phyloP scores from a whole-genome alignment of 2,888 invertebrate species.

The Pemphredon lugubris region DNA sequence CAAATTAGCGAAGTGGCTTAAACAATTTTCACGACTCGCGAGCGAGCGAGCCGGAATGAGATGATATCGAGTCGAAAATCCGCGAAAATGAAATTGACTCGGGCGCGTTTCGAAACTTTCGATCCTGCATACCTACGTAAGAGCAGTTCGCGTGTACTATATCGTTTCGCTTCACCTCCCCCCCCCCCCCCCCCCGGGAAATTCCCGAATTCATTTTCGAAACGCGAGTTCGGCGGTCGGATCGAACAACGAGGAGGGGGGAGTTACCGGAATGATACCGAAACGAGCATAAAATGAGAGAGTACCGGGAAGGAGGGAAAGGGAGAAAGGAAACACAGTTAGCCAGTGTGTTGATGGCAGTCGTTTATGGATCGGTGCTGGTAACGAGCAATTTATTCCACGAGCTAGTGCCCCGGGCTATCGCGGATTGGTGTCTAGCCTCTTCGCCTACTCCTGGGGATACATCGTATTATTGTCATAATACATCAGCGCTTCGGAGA shows the following conservation, averaged over 20 bases:
- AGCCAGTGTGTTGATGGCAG: slow-evolving; percentile 29
- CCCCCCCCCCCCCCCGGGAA: too few species aligned
- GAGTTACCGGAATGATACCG: too few species aligned
- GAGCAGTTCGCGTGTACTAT: too few species aligned
- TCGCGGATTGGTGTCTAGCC: slow-evolving; percentile 31
- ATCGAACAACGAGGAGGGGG: neutral
- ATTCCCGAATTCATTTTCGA: slow-evolving; percentile 2
- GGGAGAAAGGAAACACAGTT: slow-evolving; percentile 7
- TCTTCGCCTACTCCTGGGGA: slow-evolving; percentile 2
- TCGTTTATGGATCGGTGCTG: slow-evolving; percentile 41
- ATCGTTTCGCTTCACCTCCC: too few species aligned
- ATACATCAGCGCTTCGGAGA: slow-evolving; percentile 23
- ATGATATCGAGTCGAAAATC: too few species aligned
- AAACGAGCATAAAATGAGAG: too few species aligned
- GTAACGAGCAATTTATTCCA: slow-evolving; percentile 50
- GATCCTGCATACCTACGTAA: too few species aligned
- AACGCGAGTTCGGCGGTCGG: neutral
- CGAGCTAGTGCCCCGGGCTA: slow-evolving; percentile 28
- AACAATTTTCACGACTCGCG: too few species aligned
- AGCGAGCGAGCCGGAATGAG: too few species aligned
- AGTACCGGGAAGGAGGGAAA: neutral
- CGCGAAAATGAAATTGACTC: too few species aligned
- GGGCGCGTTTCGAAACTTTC: too few species aligned
- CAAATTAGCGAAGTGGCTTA: too few species aligned
- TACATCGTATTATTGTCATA: slow-evolving; percentile 43